Base-by-base conservation (phyloP, 2,797 vertebrate genomes). In the Enteromius argenteus region DNA sequence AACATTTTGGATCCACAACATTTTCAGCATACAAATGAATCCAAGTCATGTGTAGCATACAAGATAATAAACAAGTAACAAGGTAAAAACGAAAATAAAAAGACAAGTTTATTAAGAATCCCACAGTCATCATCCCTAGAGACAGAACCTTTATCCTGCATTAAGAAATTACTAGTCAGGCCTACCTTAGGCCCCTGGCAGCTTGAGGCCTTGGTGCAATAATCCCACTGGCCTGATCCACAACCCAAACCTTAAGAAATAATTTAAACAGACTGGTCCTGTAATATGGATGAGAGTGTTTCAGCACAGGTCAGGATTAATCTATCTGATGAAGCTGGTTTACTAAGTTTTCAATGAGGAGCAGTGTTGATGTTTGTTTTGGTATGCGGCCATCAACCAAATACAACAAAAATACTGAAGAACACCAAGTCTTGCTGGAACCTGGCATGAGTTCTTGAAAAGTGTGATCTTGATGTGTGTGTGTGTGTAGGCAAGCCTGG, bases 401-500 rank as follows among this genome's bases (percentile, higher is more conserved):
- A 67, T 35, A 35, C 27, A 49, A 66, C 15, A 79, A 49, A 17
- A 62, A n/a, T 7, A 39, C 3, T 15, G 10, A 66, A 77, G 27
- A 79, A 32, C 9, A 11, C 15, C 23, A 17, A 46, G n/a, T 23
- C 30, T 77, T 37, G 58, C 32, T 39, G 51, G 53, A 46, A 37
- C 74, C 44, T 69, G 5, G 39, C 6, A 35, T 56, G 32, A 44
- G 44, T 75, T 76, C 56, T 62, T 69, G 11, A 74, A 56, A 62
- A 67, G 51, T 15, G 10, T n/a, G 77, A 67, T 72, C 17, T n/a
- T 58, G 46, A 35, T 44, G 14, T 72, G 49, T 74, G 39, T 79
- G 71, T 69, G 75, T 62, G 37, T 42, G 46, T 64, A 7, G 49
- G 42, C 9, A 51, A 73, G 58, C 74, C 64, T n/a, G 66, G 49